phyloP scores from a whole-genome alignment of 1,140 invertebrate genomes.

The Hylyphantes graminicola region DNA sequence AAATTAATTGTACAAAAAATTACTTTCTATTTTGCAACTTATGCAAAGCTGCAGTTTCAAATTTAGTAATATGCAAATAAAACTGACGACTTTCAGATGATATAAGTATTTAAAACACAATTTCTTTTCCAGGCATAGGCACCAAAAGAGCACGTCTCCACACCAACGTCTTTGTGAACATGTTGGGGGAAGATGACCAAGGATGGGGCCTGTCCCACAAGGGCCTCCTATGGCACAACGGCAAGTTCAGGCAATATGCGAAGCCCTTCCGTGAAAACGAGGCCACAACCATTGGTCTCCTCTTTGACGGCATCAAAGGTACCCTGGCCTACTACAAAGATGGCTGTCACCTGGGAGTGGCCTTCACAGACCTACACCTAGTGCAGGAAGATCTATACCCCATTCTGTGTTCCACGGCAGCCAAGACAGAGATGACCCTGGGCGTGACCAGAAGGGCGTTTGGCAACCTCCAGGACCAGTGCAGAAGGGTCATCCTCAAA shows the following conservation, averaged over 20 bases:
- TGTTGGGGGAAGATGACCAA: conserved; percentile 78
- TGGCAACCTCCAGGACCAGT: conserved; percentile 76
- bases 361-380: conserved; percentile 69
- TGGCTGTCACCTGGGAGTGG: conserved; percentile 74
- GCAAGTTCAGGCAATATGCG: conserved; percentile 74
- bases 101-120: neutral
- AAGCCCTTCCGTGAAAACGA: conserved; percentile 79
- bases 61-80: neutral
- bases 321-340: conserved; percentile 82
- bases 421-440: conserved; percentile 80
- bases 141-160: conserved; percentile 75
- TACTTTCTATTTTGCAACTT: neutral
- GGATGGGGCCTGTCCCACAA: conserved; percentile 82
- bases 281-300: conserved; percentile 74
- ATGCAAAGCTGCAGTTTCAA: too few relatives aligned
- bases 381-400: conserved; percentile 75
- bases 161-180: conserved; percentile 76
- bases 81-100: neutral
- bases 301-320: conserved; percentile 77
- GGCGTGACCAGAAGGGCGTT: conserved; percentile 73
- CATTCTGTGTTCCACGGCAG: conserved; percentile 79
- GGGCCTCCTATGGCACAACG: conserved; percentile 78
- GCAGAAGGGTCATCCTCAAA: conserved; percentile 65
- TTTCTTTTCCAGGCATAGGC: conserved; percentile 70
- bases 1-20: neutral